These are phyloP conservation scores for Desmophyllum pertusum DNA, from an alignment of 92 coral and sea anemone genomes.

Conservation along the genomic window DNA sequence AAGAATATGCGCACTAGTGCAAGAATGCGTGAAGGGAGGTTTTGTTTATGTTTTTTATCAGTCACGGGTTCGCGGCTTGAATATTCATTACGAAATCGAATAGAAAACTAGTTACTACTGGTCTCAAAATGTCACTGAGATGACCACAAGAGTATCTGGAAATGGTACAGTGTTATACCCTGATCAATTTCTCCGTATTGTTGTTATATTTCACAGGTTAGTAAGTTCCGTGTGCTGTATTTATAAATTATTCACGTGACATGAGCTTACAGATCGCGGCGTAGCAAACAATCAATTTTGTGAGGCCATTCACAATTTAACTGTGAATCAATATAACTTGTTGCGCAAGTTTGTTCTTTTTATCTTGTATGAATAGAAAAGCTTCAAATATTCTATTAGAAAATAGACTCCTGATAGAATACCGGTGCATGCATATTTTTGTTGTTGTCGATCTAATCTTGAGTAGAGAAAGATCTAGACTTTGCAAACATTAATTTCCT, in stretches of 20 bases:
- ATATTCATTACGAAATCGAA: not conserved
- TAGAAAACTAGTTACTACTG: not conserved
- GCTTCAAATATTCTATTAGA: not conserved
- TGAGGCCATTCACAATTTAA: not conserved
- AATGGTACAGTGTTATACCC: slow-evolving; percentile 43
- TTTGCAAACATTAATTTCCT: too few species aligned
- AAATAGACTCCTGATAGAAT: too few species aligned
- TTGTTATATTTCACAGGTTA: slow-evolving; percentile 63
- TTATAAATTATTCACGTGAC: slow-evolving; percentile 12
- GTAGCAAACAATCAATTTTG: not conserved
- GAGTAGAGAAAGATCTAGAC: too few species aligned
- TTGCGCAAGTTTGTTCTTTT: not conserved
- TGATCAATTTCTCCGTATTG: slow-evolving; percentile 54
- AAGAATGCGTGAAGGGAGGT: not conserved
- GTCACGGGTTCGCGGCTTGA: slow-evolving; percentile 20
- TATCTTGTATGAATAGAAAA: not conserved
- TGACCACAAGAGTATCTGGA: slow-evolving; percentile 23
- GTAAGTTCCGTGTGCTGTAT: slow-evolving; percentile 13
- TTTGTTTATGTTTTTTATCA: not conserved
- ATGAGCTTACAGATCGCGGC: not conserved
- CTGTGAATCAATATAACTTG: not conserved
- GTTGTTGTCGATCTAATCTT: too few species aligned
- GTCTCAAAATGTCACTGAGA: slow-evolving; percentile 13
- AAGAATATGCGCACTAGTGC: not conserved
- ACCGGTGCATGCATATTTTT: too few species aligned